Conservation (phyloP, 1,140 invertebrate genomes). For the Delia radicum region DNA sequence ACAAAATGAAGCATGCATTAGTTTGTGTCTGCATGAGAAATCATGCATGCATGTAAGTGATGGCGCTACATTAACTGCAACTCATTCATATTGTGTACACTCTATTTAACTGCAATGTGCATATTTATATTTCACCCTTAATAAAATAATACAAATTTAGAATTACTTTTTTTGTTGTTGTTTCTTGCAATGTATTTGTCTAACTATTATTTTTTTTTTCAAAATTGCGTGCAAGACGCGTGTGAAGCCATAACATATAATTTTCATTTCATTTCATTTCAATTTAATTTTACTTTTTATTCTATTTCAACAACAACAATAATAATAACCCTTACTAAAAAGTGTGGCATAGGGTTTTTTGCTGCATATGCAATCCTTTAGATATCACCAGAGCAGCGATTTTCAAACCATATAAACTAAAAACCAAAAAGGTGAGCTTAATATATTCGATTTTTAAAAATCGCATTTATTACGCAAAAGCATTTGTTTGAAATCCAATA, state of each 20-base stretch:
- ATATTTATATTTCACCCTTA: neutral
- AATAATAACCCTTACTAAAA: neutral
- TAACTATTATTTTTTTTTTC: neutral
- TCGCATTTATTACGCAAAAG: too few relatives aligned
- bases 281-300: neutral
- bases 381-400: too few relatives aligned
- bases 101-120: neutral
- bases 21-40: neutral
- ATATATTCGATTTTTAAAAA: too few relatives aligned
- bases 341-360: neutral
- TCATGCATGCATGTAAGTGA: neutral
- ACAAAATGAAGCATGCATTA: neutral
- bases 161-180: neutral
- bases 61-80: neutral
- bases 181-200: too few relatives aligned
- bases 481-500: too few relatives aligned
- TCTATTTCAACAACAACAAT: too few relatives aligned
- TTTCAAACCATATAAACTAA: too few relatives aligned
- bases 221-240: conserved; percentile 10
- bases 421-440: too few relatives aligned
- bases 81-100: neutral
- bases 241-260: conserved; percentile 5
- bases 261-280: neutral
- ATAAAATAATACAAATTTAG: neutral
- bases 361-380: too few relatives aligned